Evolutionary conservation across 2,797 vertebrate species (phyloP), one percentile per base, ranked within the genome.

Genomic region (Buceros bicornis): DNA sequence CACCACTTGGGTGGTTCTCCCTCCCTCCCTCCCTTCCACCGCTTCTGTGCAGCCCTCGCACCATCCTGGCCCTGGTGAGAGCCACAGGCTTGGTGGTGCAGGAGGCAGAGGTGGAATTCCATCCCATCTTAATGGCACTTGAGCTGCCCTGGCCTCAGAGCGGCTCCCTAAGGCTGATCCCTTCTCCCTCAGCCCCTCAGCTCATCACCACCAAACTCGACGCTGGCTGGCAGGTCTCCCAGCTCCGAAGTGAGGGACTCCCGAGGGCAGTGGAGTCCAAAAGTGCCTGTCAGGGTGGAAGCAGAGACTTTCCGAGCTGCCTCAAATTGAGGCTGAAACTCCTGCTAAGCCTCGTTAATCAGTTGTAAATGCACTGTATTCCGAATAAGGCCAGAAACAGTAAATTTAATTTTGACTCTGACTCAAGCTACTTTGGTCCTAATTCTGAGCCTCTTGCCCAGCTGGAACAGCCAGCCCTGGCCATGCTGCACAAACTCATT

Each of bases 321-420:
- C 70, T 81, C 86, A 84, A 93, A 85, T 88, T 51, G 64, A 82
- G 92, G 79, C 86, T 82, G 93, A 93, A 96, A 97, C 94, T 89
- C 69, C 47, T 20, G 19, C 86, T 91, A 80, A 77, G 71, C 90
- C 91, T 95, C 62, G 42, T 95, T 96, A 97, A 96, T 95, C 87
- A 84, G 78, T 81, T 94, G 42, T 95, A 95, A 97, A 94, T 74
- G 81, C 77, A 56, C 82, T 40, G 69, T 87, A 86, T 89, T 93
- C 95, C 79, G 65, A 82, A 72, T 79, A 92, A 95, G 93, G 92
- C 88, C 94, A 96, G 87, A 94, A 95, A 82, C 91, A 80, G 91
- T 82, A 92, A 86, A 97, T 95, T 96, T 92, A 96, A 96, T 97
- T 96, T 91, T 78, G 87, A 82, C 73, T 94, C 66, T 76, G 74